Conservation (phyloP, 2,113 vertebrate species). For the Gorsachius goisagi region DNA sequence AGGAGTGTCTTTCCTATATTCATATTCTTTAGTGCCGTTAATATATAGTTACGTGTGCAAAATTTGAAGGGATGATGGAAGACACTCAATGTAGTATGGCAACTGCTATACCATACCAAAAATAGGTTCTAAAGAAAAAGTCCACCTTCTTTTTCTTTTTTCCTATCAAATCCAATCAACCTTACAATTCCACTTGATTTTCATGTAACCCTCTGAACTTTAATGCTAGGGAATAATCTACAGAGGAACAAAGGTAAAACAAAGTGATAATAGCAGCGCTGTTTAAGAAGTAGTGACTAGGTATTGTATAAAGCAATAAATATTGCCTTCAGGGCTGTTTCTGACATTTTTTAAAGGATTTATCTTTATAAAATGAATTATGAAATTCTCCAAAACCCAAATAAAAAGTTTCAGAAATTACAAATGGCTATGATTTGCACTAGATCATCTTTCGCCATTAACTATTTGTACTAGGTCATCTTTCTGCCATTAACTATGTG, state of each 20-base stretch:
- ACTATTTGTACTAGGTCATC: neutral
- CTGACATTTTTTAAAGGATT: neutral
- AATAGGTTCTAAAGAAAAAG: neutral
- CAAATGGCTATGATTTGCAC: neutral
- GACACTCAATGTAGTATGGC: neutral
- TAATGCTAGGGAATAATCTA: neutral
- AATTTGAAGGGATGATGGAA: neutral
- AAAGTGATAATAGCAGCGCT: neutral
- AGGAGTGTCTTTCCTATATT: neutral
- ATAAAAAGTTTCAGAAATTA: neutral
- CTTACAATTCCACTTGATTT: neutral
- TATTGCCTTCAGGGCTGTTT: conserved; percentile 8
- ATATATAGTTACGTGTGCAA: neutral
- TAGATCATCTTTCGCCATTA: neutral
- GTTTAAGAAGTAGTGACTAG: neutral
- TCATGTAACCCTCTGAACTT: neutral
- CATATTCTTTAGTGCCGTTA: neutral
- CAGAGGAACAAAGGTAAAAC: neutral
- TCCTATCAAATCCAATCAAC: neutral
- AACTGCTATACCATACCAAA: neutral
- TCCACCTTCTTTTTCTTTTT: neutral
- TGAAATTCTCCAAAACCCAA: neutral
- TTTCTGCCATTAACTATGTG: neutral
- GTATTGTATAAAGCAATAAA: conserved; percentile 8
- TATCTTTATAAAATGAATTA: neutral